A percentile compares a stretch with the other conserved stretches of the same genome.
These are phyloP conservation scores for Antidorcas marsupialis DNA, from an alignment of 2,113 vertebrate species.

Conservation along the genomic window DNA sequence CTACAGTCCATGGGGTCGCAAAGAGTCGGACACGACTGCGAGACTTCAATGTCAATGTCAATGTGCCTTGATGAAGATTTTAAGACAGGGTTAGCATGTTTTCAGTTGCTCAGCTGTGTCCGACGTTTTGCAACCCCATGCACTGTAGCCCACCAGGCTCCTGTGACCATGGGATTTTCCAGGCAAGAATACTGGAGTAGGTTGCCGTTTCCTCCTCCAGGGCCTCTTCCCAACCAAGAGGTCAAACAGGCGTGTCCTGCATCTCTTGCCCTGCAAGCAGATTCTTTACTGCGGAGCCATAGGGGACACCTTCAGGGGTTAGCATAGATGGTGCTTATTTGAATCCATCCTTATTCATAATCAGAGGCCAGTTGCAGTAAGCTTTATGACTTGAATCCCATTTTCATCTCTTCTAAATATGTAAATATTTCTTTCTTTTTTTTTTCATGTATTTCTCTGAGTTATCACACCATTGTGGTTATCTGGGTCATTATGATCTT, in stretches of 20 bases:
- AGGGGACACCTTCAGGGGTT: neutral
- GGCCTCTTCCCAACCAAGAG: neutral
- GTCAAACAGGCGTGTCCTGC: neutral
- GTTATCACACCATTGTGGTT: neutral
- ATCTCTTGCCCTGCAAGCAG: neutral
- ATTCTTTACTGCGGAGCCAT: neutral
- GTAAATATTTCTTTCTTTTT: slow-evolving; percentile 4
- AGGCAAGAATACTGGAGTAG: neutral
- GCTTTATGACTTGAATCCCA: neutral
- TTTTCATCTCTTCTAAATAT: neutral
- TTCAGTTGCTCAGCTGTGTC: neutral
- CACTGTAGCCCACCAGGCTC: neutral
- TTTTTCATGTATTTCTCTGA: neutral
- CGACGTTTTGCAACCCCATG: neutral
- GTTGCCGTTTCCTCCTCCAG: neutral
- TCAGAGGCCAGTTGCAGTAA: slow-evolving; percentile 26
- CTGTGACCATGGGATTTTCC: neutral
- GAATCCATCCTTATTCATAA: slow-evolving; percentile 28
- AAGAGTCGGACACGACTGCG: too few relatives aligned
- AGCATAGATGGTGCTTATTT: neutral
- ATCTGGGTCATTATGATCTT: neutral
- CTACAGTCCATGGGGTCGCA: too few relatives aligned
- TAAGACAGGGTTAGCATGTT: neutral
- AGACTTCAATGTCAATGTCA: too few relatives aligned
- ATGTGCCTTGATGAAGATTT: slow-evolving; percentile 16